Base-by-base conservation (phyloP, 2,113 vertebrate genomes). In the Falcunculus frontatus region DNA sequence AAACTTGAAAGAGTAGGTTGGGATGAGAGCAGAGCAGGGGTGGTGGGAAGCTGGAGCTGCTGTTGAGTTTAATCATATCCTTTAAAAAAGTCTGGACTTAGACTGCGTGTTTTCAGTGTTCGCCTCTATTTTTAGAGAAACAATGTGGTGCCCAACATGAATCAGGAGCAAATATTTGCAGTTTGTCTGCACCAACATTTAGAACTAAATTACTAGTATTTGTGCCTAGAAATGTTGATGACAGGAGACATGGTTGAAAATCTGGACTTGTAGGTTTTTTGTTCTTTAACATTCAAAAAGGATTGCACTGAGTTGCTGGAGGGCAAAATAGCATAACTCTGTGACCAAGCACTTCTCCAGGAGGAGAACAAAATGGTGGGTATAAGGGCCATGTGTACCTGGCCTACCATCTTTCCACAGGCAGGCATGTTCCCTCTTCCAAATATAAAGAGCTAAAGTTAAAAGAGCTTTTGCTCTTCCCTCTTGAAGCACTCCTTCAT, bases 1-100 rank as follows among this genome's bases (percentile, higher is more conserved):
- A 81, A 87, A 84, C 91, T 95, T 97, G 84, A 97, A 97, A 96
- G 96, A 81, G 84, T 92, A 81, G 32, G 27, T 90, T 89, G 84
- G 94, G 85, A 90, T 93, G 94, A 95, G 95, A 95, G 92, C 93
- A 65, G 80, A 84, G 84, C 84, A 82, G 53, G 84, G 62, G 26
- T 64, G 60, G 53, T 84, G 89, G 94, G 67, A 89, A 97, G 95
- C 94, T 95, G 87, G 56, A 56, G 29, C 32, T 92, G 81, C 94
- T 76, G 29, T 56, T 89, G 73, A 44, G 67, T 82, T 89, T 95
- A 97, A 97, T 97, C 56, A 91, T 79, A 92, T 64, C 65, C 78
- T 94, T 87, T 87, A 41, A 53, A 93, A 49, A 87, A 46, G n/a
- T 68, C 67, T 95, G 93, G 84, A 65, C 32, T 79, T 78, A 53